Evolutionary conservation across 2,888 invertebrate genomes (phyloP), one percentile per base, ranked within the genome.

Genomic region (Troides oblongomaculatus): DNA sequence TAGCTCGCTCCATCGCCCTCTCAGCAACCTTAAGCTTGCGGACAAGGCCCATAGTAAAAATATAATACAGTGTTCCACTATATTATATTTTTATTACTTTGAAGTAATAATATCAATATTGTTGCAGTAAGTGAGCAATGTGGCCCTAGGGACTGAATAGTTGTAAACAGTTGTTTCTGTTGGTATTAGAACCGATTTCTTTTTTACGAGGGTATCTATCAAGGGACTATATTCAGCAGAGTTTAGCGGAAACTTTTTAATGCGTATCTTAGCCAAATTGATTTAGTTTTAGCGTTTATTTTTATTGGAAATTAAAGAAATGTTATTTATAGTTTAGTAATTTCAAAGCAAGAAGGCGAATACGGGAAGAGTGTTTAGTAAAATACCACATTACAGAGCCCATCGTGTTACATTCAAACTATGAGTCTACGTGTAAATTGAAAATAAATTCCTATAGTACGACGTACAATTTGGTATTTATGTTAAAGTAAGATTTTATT

Each of bases 141-240:
- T 25, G 50, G 39, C 68, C 64, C 68, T 17, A n/a, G 68, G 53
- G 68, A 64, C 43, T 39, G 39, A 68, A 68, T 68, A 68, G 68
- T 68, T 68, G 68, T 64, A 63, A 67, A 67, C 67, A 56, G 62
- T 67, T 67, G 67, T 67, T 30, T 67, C 30, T 62, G 23, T 57
- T 46, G 57, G 67, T 62, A 62, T 62, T 67, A 62, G 62, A 67
- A 62, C 62, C 57, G 67, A 63, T 68, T 68, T 63, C 43, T 57
- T 68, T 63, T 57, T 63, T 68, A 68, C 68, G 63, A 68, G 63
- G 68, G 62, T 63, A 36, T 59, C 63, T 39, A 59, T 63, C 68
- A 63, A 46, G 68, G 68, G 68, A 67, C 56, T 62, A 53, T 46
- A 67, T 62, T 62, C 57, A 62, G 67, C 18, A 62, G 67, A 62